Evolutionary conservation across 2,113 vertebrate species (phyloP), one percentile per base, ranked within the genome.

Genomic region (Telmatochromis sp.): DNA sequence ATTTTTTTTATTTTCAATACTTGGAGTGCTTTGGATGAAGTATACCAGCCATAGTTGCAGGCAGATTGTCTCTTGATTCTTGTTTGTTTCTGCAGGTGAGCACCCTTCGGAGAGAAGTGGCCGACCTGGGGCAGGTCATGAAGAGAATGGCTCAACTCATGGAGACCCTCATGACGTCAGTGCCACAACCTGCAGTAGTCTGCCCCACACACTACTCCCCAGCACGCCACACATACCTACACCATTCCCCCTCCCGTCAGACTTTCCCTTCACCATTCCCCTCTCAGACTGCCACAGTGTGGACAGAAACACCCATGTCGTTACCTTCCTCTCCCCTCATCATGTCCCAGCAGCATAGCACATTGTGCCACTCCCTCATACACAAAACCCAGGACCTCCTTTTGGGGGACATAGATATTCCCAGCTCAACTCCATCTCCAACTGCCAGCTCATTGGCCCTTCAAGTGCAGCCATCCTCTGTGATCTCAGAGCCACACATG

Each of bases 51-150:
- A 49, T 31, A 49, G 15, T 6, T 80, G 37, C 13, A 42, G 70
- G 4, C 33, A 79, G 31, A 4, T 28, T 37, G 70, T 78, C 42
- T 49, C 26, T 47, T 75, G 70, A 49, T 82, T 28, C 80, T n/a
- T 88, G 40, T 93, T 70, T 91, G 17, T 81, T 40, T 92, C 9
- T 83, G 19, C 91, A 97, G 96, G 96, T 97, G 83, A 95, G 65
- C 86, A 85, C 85, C 21, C 95, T 97, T 9, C 96, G 95, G 19
- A 94, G 88, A 60, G 96, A 97, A 84, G 95, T 97, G 33, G 93
- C 96, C 0, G 96, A 97, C 80, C 93, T 97, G 9, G 94, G 96
- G 15, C 93, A 85, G 15, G 92, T 95, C 63, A 96, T 96, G 95
- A 94, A 88, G 63, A 95, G 95, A 80, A 95, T 97, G 90, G 87